Conservation (phyloP, 1,140 invertebrate species). For the Maniola jurtina region DNA sequence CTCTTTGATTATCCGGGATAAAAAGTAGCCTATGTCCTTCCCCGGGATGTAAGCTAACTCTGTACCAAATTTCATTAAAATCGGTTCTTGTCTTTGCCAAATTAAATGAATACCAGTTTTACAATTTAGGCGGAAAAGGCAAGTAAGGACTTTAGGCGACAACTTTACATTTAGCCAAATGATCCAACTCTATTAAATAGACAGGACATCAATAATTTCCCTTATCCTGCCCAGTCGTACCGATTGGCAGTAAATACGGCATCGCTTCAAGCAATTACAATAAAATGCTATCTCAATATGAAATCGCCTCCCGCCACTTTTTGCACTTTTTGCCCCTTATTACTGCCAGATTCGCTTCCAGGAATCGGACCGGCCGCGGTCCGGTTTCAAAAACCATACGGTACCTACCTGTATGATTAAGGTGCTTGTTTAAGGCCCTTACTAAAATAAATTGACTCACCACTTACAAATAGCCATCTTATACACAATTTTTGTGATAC, state of each 20-base stretch:
- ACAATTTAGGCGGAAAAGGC: too few species aligned
- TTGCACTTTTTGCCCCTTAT: constrained; percentile 15
- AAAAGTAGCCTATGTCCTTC: too few species aligned
- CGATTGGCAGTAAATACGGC: not conserved
- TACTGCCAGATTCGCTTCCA: constrained; percentile 16
- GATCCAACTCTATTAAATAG: not conserved
- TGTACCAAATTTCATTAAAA: too few species aligned
- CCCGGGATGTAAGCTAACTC: too few species aligned
- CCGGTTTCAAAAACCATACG: constrained; percentile 9
- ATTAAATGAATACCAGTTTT: too few species aligned
- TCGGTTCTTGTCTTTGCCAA: too few species aligned
- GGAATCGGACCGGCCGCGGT: constrained; percentile 5
- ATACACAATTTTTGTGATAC: too few species aligned
- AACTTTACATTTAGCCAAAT: too few species aligned
- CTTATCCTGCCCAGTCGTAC: not conserved
- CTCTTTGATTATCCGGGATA: too few species aligned
- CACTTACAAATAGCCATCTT: too few species aligned
- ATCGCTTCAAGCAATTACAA: constrained; percentile 13
- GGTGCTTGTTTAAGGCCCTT: not conserved
- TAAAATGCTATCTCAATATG: constrained; percentile 17
- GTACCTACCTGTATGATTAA: constrained; percentile 8
- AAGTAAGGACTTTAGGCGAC: too few species aligned
- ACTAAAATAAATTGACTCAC: too few species aligned
- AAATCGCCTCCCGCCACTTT: constrained; percentile 13
- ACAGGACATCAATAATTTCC: constrained; percentile 1